Evolutionary conservation across 2,797 vertebrate genomes (phyloP).

Genomic region (Microcaecilia unicolor): DNA sequence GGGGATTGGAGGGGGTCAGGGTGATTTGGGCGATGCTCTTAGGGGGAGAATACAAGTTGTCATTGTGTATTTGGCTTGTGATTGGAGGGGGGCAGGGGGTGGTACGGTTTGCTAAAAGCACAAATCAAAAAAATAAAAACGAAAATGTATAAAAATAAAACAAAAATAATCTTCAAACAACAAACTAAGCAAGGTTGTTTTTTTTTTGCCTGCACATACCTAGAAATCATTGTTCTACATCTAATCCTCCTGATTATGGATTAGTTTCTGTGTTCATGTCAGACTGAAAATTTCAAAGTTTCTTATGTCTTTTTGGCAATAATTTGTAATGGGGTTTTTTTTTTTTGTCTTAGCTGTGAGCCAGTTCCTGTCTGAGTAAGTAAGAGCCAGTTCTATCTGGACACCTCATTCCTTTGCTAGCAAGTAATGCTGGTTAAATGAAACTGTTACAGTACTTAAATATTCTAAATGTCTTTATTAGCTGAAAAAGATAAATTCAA

Average conservation of each 20-base stretch:
- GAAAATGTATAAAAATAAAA: too few relatives aligned
- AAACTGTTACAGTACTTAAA: conserved; percentile 36
- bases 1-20: too few relatives aligned
- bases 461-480: conserved; percentile 36
- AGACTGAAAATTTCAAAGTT: conserved; percentile 26
- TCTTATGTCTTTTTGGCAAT: conserved; percentile 45
- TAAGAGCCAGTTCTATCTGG: conserved; percentile 33
- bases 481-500: conserved; percentile 30
- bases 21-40: too few relatives aligned
- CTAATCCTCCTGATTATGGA: background rate
- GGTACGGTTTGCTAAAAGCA: too few relatives aligned
- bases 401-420: conserved; percentile 48
- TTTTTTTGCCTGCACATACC: too few relatives aligned
- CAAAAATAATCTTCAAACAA: too few relatives aligned
- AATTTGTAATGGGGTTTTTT: conserved; percentile 18
- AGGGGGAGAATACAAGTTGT: too few relatives aligned
- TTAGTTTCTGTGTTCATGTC: conserved; percentile 19
- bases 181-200: too few relatives aligned
- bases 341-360: conserved; percentile 29
- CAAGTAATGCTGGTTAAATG: conserved; percentile 46
- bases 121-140: too few relatives aligned
- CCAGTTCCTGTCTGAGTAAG: too few relatives aligned
- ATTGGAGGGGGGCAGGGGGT: too few relatives aligned
- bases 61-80: too few relatives aligned
- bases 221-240: background rate